Percentiles rank a stretch among this genome's conserved stretches.
Evolutionary conservation across 2,797 vertebrate genomes (phyloP).

Genomic region (Brachymystax lenok): DNA sequence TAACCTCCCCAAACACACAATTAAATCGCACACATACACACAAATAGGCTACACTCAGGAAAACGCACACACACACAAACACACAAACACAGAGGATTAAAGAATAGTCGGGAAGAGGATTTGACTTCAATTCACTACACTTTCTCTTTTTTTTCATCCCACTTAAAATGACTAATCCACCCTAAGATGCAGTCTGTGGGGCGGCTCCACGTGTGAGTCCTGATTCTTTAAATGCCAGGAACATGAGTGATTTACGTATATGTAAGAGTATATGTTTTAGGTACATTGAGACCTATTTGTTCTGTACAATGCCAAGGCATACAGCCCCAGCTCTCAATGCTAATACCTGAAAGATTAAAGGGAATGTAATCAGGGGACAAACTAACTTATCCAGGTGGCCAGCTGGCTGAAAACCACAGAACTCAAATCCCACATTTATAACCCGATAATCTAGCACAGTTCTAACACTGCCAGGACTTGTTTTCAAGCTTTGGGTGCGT

Average conservation of each 20-base stretch:
- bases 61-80: not conserved
- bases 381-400: constrained; percentile 41
- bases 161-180: constrained; percentile 55
- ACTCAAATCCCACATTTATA: constrained; percentile 56
- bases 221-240: too few relatives aligned
- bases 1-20: not conserved
- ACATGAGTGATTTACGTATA: too few relatives aligned
- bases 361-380: not conserved
- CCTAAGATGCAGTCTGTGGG: constrained; percentile 29
- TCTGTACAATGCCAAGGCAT: not conserved
- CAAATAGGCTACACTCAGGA: not conserved
- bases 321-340: constrained; percentile 27
- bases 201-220: constrained; percentile 5
- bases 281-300: constrained; percentile 10
- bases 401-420: constrained; percentile 35
- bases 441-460: constrained; percentile 63
- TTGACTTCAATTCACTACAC: constrained; percentile 57
- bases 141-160: constrained; percentile 34
- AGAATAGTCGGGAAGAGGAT: constrained; percentile 57
- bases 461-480: constrained; percentile 27
- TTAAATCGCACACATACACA: not conserved
- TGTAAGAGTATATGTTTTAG: not conserved
- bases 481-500: constrained; percentile 44
- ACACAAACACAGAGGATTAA: constrained; percentile 55
- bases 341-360: constrained; percentile 28